Evolutionary conservation across 2,888 invertebrate species (phyloP).

Genomic region (Phrixothrix hirtus): DNA sequence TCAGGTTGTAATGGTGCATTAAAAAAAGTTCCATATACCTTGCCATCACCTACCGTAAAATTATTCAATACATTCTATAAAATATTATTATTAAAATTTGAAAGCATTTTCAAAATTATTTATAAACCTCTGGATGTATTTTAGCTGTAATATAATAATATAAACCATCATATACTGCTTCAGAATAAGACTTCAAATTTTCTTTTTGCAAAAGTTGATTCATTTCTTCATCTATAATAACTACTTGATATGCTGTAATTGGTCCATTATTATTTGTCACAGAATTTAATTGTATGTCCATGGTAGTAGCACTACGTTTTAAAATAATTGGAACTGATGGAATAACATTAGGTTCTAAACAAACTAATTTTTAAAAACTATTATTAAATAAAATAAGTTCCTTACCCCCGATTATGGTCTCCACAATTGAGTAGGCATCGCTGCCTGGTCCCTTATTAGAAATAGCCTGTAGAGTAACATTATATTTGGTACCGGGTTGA

Average conservation of each 20-base stretch:
- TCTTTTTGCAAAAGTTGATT: constrained; percentile 66
- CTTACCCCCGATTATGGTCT: constrained; percentile 70
- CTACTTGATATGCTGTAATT: constrained; percentile 72
- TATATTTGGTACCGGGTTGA: constrained; percentile 76
- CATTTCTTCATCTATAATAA: constrained; percentile 70
- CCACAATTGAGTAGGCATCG: constrained; percentile 60
- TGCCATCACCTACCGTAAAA: constrained; percentile 79
- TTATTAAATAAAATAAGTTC: neutral
- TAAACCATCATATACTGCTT: constrained; percentile 68
- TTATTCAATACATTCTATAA: constrained; percentile 62
- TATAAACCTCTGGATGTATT: constrained; percentile 64
- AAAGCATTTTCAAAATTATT: constrained; percentile 2
- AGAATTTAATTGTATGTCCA: constrained; percentile 69
- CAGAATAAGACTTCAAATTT: constrained; percentile 66
- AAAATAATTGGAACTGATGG: constrained; percentile 71
- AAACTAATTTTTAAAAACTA: constrained; percentile 6
- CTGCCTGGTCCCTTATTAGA: constrained; percentile 66
- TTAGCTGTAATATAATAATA: constrained; percentile 85
- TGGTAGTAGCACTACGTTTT: constrained; percentile 63
- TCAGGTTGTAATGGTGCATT: constrained; percentile 73
- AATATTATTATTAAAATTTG: constrained; percentile 12
- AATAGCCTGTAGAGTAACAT: constrained; percentile 70
- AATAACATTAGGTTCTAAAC: constrained; percentile 65
- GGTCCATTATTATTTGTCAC: constrained; percentile 79
- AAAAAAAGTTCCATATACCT: constrained; percentile 71